Evolutionary conservation across 53 echinoderm and acorn worm species (phyloP), one percentile per base, ranked within the genome.

Genomic region (Antedon mediterranea): DNA sequence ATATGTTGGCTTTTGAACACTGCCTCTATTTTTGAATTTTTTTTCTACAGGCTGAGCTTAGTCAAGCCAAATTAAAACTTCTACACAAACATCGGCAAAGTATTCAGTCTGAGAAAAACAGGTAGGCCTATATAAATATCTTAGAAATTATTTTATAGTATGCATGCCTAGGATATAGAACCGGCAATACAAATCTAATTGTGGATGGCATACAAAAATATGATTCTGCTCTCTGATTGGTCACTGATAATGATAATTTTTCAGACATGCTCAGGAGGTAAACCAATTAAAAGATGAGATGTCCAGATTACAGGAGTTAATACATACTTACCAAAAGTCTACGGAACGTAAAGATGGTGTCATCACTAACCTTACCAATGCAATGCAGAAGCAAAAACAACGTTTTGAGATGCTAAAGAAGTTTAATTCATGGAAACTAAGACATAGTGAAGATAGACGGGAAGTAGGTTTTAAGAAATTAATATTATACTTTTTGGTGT

Each of bases 321-420:
- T 95, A 34, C 91, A 91, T 75, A 95, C 95, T 0, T 95, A 89
- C 76, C 89, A 95, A 78, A 86, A 88, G 72, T 89, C 95, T 14
- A 92, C 89, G n/a, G 95, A 92, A 72, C 89, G 91, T 14, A 95
- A 95, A 83, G 95, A 95, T 73, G 86, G 89, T 15, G 89, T 95
- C 31, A 89, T 95, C 70, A 85, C 95, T 43, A 95, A 95, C 78
- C 89, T 95, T 8, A 95, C 91, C 9, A 83, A 91, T 77, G 95
- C 92, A 2, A 86, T 92, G 30, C 95, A 95, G 84, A 89, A 89
- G 75, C 92, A 95, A 79, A 91, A 91, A 82, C 91, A 95, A 31
- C 78, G 92, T 20, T 95, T 95, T 88, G 91, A 92, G 77, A 91
- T 95, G 95, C 83, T 95, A 32, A 77, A 78, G 71, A 76, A 85